Evolutionary conservation across 2,113 vertebrate species (phyloP).

Genomic region (Aptenodytes patagonicus): DNA sequence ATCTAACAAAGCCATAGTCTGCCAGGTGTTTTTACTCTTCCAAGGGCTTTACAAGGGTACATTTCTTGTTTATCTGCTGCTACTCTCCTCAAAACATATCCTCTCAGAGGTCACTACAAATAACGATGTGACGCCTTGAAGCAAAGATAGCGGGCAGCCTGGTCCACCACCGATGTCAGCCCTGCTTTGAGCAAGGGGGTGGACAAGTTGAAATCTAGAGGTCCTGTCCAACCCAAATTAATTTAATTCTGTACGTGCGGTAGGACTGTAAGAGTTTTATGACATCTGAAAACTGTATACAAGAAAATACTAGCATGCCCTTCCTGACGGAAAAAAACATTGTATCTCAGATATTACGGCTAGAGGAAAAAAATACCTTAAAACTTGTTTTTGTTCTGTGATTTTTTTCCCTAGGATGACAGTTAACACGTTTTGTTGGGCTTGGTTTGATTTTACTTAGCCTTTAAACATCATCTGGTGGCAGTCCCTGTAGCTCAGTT

Average conservation of each 20-base stretch:
- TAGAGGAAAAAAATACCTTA: neutral
- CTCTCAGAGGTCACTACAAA: neutral
- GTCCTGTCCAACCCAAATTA: neutral
- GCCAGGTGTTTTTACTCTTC: neutral
- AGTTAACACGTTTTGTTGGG: neutral
- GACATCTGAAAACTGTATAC: neutral
- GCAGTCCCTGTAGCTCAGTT: neutral
- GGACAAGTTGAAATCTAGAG: neutral
- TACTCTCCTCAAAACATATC: neutral
- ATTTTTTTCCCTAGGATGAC: neutral
- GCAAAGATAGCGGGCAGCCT: neutral
- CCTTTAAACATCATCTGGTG: neutral
- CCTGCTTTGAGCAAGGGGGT: fast-evolving
- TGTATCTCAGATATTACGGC: neutral
- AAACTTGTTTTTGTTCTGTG: neutral
- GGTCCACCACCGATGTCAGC: neutral
- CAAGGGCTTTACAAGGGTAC: neutral
- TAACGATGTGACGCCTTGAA: fast-evolving
- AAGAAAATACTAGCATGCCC: neutral
- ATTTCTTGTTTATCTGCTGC: neutral
- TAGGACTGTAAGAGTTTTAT: neutral
- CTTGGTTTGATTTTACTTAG: neutral
- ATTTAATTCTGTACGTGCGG: neutral
- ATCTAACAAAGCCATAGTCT: neutral
- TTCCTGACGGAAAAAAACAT: neutral